Percentiles rank a stretch among this genome's conserved stretches.
Evolutionary conservation across 2,888 invertebrate genomes (phyloP).

Genomic region (Drosophila ustulata): DNA sequence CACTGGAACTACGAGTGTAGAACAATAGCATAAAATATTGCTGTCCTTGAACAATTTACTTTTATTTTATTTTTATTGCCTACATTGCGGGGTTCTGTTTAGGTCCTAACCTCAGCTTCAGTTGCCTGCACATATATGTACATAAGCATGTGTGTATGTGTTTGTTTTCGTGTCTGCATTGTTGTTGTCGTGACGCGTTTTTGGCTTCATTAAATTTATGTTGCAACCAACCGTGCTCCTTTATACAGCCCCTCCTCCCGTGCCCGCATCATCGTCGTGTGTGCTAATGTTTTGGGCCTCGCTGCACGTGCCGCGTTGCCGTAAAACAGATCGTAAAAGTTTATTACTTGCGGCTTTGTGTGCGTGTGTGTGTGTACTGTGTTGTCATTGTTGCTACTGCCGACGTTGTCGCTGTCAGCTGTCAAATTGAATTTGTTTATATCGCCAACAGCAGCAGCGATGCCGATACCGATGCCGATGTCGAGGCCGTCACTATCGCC

Average conservation of each 20-base stretch:
- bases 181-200: slow-evolving; percentile 60
- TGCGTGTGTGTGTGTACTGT: slow-evolving; percentile 47
- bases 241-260: not conserved
- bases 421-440: slow-evolving; percentile 84
- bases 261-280: not conserved
- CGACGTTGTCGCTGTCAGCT: slow-evolving; percentile 76
- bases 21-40: slow-evolving; percentile 80
- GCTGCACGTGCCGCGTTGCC: slow-evolving; percentile 83
- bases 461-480: slow-evolving; percentile 27
- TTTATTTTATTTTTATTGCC: slow-evolving; percentile 81
- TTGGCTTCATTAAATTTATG: slow-evolving; percentile 81
- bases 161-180: slow-evolving; percentile 70
- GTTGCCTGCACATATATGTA: slow-evolving; percentile 35
- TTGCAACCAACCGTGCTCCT: slow-evolving; percentile 63
- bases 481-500: slow-evolving; percentile 37
- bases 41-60: slow-evolving; percentile 82
- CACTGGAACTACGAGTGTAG: slow-evolving; percentile 53
- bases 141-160: slow-evolving; percentile 29
- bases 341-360: slow-evolving; percentile 83
- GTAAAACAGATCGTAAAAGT: slow-evolving; percentile 85
- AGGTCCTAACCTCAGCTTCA: not conserved
- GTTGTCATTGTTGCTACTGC: slow-evolving; percentile 39
- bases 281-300: slow-evolving; percentile 67
- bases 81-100: slow-evolving; percentile 58
- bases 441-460: slow-evolving; percentile 65